Percentiles rank a stretch among this genome's conserved stretches.
These are phyloP conservation scores for Drosophila melanogaster DNA, from an alignment of 1,140 invertebrate genomes.

Conservation along the genomic window Release_6_plus_ISO1_MT NT_033777.3:28874501-28875000, in stretches of 20 bases:
- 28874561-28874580: slow-evolving; percentile 94
- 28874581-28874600: slow-evolving; percentile 93
- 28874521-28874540: slow-evolving; percentile 93
- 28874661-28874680: slow-evolving; percentile 95
- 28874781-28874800: slow-evolving; percentile 86
- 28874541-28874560: slow-evolving; percentile 95
- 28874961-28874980: background rate
- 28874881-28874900: slow-evolving; percentile 93
- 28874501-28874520: slow-evolving; percentile 88
- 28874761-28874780: slow-evolving; percentile 96
- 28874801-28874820: slow-evolving; percentile 3
- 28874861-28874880: slow-evolving; percentile 94
- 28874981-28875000: slow-evolving; percentile 6
- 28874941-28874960: slow-evolving; percentile 95
- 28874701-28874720: slow-evolving; percentile 81
- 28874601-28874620: slow-evolving; percentile 88
- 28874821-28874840: slow-evolving; percentile 89
- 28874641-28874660: slow-evolving; percentile 97
- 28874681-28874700: slow-evolving; percentile 89
- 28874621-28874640: slow-evolving; percentile 90
- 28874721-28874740: slow-evolving; percentile 90
- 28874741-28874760: slow-evolving; percentile 91
- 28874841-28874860: slow-evolving; percentile 91
- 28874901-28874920: slow-evolving; percentile 92
- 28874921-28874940: slow-evolving; percentile 93